Base-by-base conservation (phyloP, 1,140 invertebrate genomes). In the Nebria ingens region DNA sequence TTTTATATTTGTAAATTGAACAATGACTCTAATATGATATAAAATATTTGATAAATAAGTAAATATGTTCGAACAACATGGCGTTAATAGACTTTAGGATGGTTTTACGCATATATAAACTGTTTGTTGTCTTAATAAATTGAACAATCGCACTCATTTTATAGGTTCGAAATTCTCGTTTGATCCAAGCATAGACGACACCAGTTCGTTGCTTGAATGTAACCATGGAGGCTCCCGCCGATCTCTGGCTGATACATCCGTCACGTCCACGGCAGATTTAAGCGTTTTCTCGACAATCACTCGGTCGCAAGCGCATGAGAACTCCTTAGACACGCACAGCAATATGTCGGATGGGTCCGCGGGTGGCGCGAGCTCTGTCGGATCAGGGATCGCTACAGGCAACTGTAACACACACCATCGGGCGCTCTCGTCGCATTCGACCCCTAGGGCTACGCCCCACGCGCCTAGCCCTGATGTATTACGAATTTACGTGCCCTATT, bases 231-330 rank as follows among this genome's bases (percentile, higher is more conserved):
- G 84, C 19, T 89, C 86, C 2, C 73, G 85, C 54, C 79, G 84
- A 19, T 90, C 87, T 21, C 73, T 91, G 25, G 86, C 87, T 12
- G 87, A 88, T 60, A 91, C 88, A 1, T 88, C 85, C 53, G 84
- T 88, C 17, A 90, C 87, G 1, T 90, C 87, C 11, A 89, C 87
- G 2, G 86, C 87, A 1, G 86, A 89, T 68, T 71, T 89, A 19
- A 87, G 85, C 56, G 84, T 87, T 45, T 85, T 89, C 69, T 89
- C 86, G 23, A 84, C 84, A 57, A 74, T 78, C 6, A 85, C 83
- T 1, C 75, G 83, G 54, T 86, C 84, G 1, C 83, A 85, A 63
- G 83, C 80, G 6, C 77, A 82, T 42, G 83, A 85, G 64, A 86
- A 86, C 69, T 84, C 82, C 59, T 73, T 84, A 38, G 84, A 86